A percentile compares a stretch with the other conserved stretches of the same genome.
phyloP scores from a whole-genome alignment of 2,797 vertebrate species.

The Lacerta bilineata region DNA sequence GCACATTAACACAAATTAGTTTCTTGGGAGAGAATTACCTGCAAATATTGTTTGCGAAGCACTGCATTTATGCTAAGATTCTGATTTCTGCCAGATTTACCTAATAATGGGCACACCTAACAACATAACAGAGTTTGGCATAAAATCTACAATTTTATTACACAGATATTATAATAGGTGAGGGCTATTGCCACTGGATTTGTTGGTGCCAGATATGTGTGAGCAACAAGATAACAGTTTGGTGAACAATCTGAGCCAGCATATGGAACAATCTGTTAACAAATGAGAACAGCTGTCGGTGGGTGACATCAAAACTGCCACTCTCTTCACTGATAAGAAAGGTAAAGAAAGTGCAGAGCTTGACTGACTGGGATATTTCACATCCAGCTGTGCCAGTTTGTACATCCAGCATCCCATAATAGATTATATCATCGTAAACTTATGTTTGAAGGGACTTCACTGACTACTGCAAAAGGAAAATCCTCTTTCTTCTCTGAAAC shows the following conservation, averaged over 20 bases:
- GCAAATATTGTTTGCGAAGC: constrained; percentile 45
- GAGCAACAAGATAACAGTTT: constrained; percentile 52
- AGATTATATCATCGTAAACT: neutral
- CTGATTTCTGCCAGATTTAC: neutral
- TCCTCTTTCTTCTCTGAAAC: too few relatives aligned
- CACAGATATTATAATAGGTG: neutral
- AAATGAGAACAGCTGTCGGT: constrained; percentile 59
- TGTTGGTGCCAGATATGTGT: constrained; percentile 30
- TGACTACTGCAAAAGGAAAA: neutral
- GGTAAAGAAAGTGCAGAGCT: constrained; percentile 46
- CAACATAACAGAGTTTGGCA: constrained; percentile 23
- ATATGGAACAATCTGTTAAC: constrained; percentile 50
- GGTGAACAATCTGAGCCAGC: constrained; percentile 45
- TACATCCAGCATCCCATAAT: neutral
- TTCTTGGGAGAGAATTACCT: constrained; percentile 44
- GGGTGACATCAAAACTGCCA: constrained; percentile 29
- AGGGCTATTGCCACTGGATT: neutral
- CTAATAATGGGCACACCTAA: constrained; percentile 35
- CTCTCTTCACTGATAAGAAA: constrained; percentile 6
- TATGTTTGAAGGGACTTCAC: neutral
- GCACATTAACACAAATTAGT: constrained; percentile 30
- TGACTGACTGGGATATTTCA: constrained; percentile 30
- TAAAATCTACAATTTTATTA: neutral
- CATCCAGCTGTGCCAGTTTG: neutral
- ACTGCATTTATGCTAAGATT: constrained; percentile 36